Base-by-base conservation (phyloP, 2,888 invertebrate species). In the Hemaris fuciformis region DNA sequence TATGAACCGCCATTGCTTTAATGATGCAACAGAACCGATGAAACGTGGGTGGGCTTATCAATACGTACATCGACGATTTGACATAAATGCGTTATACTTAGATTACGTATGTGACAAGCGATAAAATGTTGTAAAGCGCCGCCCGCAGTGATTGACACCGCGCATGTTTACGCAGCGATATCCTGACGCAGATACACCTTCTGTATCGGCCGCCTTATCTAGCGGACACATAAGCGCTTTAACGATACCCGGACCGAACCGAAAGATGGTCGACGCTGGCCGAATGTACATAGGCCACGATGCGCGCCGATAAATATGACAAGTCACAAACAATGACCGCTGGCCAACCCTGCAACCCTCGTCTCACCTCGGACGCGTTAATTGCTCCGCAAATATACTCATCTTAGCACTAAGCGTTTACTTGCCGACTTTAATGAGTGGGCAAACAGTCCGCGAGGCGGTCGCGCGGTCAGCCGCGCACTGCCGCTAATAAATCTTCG, bases 311-410 rank as follows among this genome's bases (percentile, higher is more conserved):
- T 74, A 67, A 66, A 48, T 60, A 64, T 68, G 72, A 66, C 67
- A 63, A 62, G n/a, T 57, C 57, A 75, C 79, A 84, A 86, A 87
- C 85, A 88, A 81, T 83, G 82, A 81, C 77, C 81, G 78, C 70
- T 68, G 72, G 66, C 68, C 74, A 74, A 69, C 75, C 78, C 79
- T 70, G 73, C 76, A 79, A 89, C 90, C 90, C 90, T 90, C 84
- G 88, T 88, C 88, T 87, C 88, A 85, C 88, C 87, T 89, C 84
- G 71, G 79, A 84, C 80, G 88, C 88, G 89, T 89, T 91, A 91
- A 91, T 91, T 90, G 86, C 84, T 87, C 85, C 84, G 88, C 91
- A 91, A 91, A 91, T 89, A 91, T 88, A 91, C 89, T 91, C 88
- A 85, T 91, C 91, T 89, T 90, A 76, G 85, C 87, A 84, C 83